Conservation (phyloP, 1,140 invertebrate genomes). For the Cydia amplana region DNA sequence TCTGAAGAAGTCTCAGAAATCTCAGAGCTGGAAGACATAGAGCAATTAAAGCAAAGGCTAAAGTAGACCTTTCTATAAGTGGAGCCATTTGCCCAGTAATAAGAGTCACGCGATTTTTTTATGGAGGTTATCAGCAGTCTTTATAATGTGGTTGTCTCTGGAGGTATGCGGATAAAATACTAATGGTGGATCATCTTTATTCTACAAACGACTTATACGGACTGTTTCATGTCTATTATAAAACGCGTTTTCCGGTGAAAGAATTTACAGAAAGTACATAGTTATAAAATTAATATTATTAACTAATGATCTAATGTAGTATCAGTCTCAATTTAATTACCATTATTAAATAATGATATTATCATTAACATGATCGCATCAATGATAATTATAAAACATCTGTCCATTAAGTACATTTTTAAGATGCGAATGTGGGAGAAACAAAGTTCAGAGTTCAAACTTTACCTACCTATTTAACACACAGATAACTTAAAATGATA, state of each 20-base stretch:
- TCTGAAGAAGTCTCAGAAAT: too few relatives aligned
- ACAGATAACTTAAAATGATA: too few relatives aligned
- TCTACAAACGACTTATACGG: neutral
- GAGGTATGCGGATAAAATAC: neutral
- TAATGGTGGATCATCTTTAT: conserved; percentile 11
- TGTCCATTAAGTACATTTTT: too few relatives aligned
- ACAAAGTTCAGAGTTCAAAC: too few relatives aligned
- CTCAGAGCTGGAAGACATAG: too few relatives aligned
- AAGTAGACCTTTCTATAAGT: too few relatives aligned
- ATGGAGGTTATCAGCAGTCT: neutral
- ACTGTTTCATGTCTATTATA: conserved; percentile 14
- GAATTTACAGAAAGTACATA: neutral
- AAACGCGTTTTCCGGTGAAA: conserved; percentile 22
- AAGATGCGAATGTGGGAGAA: too few relatives aligned
- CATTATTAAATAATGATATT: neutral
- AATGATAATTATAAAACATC: too few relatives aligned
- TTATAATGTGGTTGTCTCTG: neutral
- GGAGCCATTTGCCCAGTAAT: too few relatives aligned
- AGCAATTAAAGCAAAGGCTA: too few relatives aligned
- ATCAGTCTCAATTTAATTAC: neutral
- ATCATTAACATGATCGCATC: too few relatives aligned
- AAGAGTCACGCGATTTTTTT: neutral
- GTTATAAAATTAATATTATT: neutral
- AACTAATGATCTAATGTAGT: conserved; percentile 12
- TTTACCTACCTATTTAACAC: too few relatives aligned